phyloP scores from a whole-genome alignment of 2,797 vertebrate species.

The Mormyrops boulengeri region DNA sequence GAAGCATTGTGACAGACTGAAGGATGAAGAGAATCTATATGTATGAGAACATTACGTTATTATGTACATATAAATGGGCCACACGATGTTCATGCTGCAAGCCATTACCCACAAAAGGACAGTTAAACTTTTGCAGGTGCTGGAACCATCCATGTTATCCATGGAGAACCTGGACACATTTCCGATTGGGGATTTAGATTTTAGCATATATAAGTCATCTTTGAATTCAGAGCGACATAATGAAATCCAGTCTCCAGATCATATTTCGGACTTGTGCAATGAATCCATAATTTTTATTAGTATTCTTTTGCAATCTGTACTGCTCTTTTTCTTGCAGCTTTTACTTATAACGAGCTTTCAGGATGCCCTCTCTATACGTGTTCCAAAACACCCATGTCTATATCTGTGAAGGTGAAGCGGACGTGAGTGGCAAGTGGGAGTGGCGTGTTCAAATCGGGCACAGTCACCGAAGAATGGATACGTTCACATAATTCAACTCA shows the following conservation, averaged over 20 bases:
- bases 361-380: background rate
- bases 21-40: background rate
- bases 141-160: background rate
- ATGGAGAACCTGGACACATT: background rate
- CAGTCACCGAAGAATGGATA: background rate
- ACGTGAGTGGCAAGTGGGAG: background rate
- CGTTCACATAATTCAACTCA: background rate
- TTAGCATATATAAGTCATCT: background rate
- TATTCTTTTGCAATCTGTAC: background rate
- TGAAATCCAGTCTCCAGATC: background rate
- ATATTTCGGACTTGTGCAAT: background rate
- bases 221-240: background rate
- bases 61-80: background rate
- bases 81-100: background rate
- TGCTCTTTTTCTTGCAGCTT: background rate
- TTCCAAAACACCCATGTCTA: background rate
- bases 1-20: conserved; percentile 1
- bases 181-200: background rate
- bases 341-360: background rate
- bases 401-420: background rate
- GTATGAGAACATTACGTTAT: background rate
- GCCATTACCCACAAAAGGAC: background rate
- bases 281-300: background rate
- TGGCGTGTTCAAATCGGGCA: background rate
- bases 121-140: background rate